phyloP scores from a whole-genome alignment of 2,888 invertebrate species.

The Spilarctia lutea region DNA sequence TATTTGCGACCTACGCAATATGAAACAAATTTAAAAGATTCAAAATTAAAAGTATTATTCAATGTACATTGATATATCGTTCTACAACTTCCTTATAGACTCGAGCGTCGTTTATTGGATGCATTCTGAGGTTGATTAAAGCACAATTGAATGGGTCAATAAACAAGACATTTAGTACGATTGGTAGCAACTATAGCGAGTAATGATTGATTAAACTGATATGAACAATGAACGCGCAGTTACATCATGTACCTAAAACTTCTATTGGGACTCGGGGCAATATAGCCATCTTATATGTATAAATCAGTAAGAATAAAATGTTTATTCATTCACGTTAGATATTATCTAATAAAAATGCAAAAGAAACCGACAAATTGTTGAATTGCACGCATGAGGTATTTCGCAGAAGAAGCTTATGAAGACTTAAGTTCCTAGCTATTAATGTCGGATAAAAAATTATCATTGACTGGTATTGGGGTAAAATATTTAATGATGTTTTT shows the following conservation, averaged over 20 bases:
- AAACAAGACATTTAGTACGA: constrained; percentile 69
- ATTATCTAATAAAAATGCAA: neutral
- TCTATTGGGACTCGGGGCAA: neutral
- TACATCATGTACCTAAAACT: neutral
- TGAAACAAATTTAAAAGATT: neutral
- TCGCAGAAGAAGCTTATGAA: neutral
- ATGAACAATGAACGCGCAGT: constrained; percentile 26
- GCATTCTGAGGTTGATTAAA: constrained; percentile 52
- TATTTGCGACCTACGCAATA: neutral
- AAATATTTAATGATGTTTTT: neutral
- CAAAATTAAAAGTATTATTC: neutral
- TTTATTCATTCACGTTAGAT: neutral
- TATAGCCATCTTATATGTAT: neutral
- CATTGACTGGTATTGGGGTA: neutral
- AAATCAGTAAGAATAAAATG: neutral
- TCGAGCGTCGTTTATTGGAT: constrained; percentile 26
- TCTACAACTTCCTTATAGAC: neutral
- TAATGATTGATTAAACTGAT: constrained; percentile 59
- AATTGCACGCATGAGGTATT: neutral
- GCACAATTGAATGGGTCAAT: constrained; percentile 73
- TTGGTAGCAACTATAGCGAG: constrained; percentile 49
- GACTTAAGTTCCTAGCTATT: neutral
- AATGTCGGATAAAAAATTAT: neutral
- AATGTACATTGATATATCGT: neutral
- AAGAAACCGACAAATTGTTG: neutral